Evolutionary conservation across 2,888 invertebrate species (phyloP).

Genomic region (Xiphydria camelus): DNA sequence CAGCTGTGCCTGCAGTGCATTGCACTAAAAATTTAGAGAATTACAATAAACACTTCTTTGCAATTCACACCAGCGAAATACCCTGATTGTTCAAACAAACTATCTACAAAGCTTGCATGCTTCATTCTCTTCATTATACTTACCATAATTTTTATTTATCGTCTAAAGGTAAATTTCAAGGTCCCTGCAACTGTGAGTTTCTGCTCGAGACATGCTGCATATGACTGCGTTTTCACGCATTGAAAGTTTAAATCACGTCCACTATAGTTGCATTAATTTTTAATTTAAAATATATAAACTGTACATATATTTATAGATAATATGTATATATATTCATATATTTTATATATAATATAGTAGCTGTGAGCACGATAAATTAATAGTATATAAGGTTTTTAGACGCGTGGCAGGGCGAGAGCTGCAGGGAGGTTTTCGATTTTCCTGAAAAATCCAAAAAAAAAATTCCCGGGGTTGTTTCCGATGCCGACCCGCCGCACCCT

Average conservation of each 20-base stretch:
- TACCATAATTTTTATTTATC: too few relatives aligned
- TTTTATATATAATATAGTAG: slow-evolving; percentile 47
- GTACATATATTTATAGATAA: slow-evolving; percentile 55
- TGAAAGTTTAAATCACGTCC: slow-evolving; percentile 1
- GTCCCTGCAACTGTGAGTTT: too few relatives aligned
- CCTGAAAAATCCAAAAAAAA: slow-evolving; percentile 22
- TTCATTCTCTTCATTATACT: too few relatives aligned
- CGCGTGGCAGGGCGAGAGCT: slow-evolving; percentile 48
- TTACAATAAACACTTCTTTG: too few relatives aligned
- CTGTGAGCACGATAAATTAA: slow-evolving; percentile 54
- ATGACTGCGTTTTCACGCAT: too few relatives aligned
- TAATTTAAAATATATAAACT: slow-evolving; percentile 59
- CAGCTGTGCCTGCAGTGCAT: too few relatives aligned
- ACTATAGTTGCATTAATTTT: slow-evolving; percentile 52
- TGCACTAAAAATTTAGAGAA: too few relatives aligned
- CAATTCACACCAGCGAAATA: too few relatives aligned
- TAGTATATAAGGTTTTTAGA: slow-evolving; percentile 41
- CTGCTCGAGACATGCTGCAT: too few relatives aligned
- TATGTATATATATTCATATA: slow-evolving; percentile 38
- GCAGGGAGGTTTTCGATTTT: slow-evolving; percentile 30
- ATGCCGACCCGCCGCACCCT: not conserved
- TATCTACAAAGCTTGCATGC: too few relatives aligned
- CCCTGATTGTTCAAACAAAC: too few relatives aligned
- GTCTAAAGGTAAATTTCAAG: too few relatives aligned
- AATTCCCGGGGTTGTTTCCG: not conserved